Evolutionary conservation across 1,140 invertebrate species (phyloP), one percentile per base, ranked within the genome.

Genomic region (Heterodera schachtii): DNA sequence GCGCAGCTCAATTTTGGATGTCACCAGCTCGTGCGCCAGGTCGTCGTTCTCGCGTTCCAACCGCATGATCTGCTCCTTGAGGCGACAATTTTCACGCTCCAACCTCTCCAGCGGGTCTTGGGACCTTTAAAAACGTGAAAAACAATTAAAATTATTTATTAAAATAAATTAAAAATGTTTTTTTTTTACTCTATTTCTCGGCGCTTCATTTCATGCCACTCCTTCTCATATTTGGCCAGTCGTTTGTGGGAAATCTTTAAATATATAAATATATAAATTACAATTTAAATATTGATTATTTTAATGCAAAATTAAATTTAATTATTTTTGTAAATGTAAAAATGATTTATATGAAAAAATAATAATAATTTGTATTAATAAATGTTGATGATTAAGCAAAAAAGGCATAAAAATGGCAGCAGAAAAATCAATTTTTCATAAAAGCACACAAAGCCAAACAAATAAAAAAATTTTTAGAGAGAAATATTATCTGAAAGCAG

Each of bases 141-240:
- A 47, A 13, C 11, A 0, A 75, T 9, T 75, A 47, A 3, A 75
- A 75, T 21, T 21, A 46, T 75, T 3, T 2, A 47, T 3, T 3
- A 75, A 44, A 75, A 19, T 60, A 16, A 60, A 60, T 60, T 52
- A 52, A 47, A 52, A 43, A 16, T 19, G 44, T 13, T 13, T 11
- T 47, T 11, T 47, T 0, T 13, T 49, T 91, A 88, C 78, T 91
- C 90, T 79, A 92, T 85, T 83, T 92, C 91, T 80, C 91, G 90
- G 82, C 92, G 92, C 93, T 96, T 96, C 43, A 94, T 91, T 21
- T 93, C 91, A 80, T 93, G 90, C 91, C 95, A 99, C 89, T 98
- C 96, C 83, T 94, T 94, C 90, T 98, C 96, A 90, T 98, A 98
- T 90, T 98, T 97, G 90, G 94, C 95, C 77, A 99, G 90, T 89